Evolutionary conservation across 2,888 invertebrate genomes (phyloP).

Genomic region (Rhopalosiphum nymphaeae): DNA sequence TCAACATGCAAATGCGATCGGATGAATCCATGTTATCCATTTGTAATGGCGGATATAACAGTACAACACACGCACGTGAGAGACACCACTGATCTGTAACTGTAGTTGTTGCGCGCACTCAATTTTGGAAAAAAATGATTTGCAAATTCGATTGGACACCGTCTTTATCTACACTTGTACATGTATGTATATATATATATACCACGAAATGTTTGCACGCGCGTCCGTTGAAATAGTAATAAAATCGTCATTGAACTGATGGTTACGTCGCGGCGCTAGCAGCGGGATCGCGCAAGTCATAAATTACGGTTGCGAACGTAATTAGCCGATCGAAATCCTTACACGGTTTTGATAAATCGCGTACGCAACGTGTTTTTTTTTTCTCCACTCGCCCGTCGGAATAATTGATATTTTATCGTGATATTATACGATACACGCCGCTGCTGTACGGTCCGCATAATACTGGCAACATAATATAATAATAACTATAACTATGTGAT

Average conservation of each 20-base stretch:
- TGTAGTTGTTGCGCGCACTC: not conserved
- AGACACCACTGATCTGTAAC: not conserved
- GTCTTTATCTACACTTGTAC: not conserved
- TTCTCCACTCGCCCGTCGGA: not conserved
- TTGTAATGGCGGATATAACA: not conserved
- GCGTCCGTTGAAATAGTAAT: not conserved
- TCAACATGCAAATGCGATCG: no score
- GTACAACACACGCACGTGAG: not conserved
- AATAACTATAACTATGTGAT: conserved; percentile 14
- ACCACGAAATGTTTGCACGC: not conserved
- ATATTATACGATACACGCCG: not conserved
- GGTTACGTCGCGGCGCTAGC: not conserved
- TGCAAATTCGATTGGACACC: not conserved
- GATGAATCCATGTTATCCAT: not conserved
- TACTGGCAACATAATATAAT: not conserved
- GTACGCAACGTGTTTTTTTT: not conserved
- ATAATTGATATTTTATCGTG: conserved; percentile 17
- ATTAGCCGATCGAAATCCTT: conserved; percentile 45
- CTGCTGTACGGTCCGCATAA: not conserved
- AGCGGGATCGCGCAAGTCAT: not conserved
- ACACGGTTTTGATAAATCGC: conserved; percentile 33
- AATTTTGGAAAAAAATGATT: not conserved
- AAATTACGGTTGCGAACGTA: conserved; percentile 28
- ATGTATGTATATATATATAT: no score
- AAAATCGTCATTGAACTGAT: not conserved